Evolutionary conservation across 1,140 invertebrate genomes (phyloP).

Genomic region (Cydia strobilella): DNA sequence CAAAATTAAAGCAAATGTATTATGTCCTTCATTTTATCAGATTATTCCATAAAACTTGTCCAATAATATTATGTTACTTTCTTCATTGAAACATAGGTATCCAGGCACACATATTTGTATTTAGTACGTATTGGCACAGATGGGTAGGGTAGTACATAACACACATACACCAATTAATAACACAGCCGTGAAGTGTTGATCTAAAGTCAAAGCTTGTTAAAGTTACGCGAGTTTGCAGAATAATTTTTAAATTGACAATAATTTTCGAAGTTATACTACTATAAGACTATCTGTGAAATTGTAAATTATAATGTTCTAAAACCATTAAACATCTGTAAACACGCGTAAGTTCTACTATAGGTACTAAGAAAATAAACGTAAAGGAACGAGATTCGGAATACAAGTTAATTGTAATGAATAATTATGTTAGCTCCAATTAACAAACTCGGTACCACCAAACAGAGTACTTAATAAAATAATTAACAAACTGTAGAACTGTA

Average conservation of each 20-base stretch:
- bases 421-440: too few relatives aligned
- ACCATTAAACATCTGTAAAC: not conserved
- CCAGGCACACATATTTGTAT: constrained; percentile 3
- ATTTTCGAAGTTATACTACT: too few relatives aligned
- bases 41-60: too few relatives aligned
- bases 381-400: constrained; percentile 8
- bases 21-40: not conserved
- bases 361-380: not conserved
- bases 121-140: constrained; percentile 6
- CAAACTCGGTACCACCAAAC: too few relatives aligned
- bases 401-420: not conserved
- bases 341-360: constrained; percentile 7
- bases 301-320: not conserved
- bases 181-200: constrained; percentile 11
- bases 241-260: not conserved
- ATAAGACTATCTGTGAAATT: not conserved
- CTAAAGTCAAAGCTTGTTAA: constrained; percentile 5
- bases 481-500: not conserved
- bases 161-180: constrained; percentile 20
- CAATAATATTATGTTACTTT: constrained; percentile 10
- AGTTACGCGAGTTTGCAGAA: constrained; percentile 2
- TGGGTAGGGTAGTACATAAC: constrained; percentile 24
- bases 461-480: too few relatives aligned
- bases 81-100: constrained; percentile 1
- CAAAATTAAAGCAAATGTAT: not conserved